phyloP scores from a whole-genome alignment of 2,797 vertebrate genomes.

The Chelmon rostratus region DNA sequence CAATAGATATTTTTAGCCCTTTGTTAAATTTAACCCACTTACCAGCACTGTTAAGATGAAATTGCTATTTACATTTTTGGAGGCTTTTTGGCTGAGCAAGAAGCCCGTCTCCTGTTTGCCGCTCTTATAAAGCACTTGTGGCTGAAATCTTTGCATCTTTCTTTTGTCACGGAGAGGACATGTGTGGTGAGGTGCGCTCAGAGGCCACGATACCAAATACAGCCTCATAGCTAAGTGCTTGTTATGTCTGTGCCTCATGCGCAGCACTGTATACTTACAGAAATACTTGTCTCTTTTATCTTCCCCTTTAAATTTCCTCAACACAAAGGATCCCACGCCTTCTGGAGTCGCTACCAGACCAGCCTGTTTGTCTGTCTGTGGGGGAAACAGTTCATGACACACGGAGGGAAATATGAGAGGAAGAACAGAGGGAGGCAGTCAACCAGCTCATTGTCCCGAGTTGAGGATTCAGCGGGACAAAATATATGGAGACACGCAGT shows the following conservation, averaged over 20 bases:
- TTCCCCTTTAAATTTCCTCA: constrained; percentile 51
- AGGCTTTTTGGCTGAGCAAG: constrained; percentile 14
- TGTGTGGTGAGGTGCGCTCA: constrained; percentile 54
- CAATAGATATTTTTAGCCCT: constrained; percentile 78
- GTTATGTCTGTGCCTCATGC: constrained; percentile 65
- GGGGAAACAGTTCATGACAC: constrained; percentile 69
- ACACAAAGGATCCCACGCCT: constrained; percentile 63
- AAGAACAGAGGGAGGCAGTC: constrained; percentile 66
- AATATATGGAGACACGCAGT: constrained; percentile 57
- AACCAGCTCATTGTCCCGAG: constrained; percentile 72
- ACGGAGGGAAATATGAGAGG: constrained; percentile 64
- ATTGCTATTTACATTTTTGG: constrained; percentile 54
- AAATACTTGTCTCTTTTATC: constrained; percentile 55
- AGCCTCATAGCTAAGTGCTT: constrained; percentile 48
- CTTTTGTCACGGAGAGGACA: constrained; percentile 36
- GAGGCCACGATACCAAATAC: constrained; percentile 46
- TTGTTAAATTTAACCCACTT: constrained; percentile 70
- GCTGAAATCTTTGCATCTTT: constrained; percentile 36
- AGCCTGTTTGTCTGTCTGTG: constrained; percentile 68
- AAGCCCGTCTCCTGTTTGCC: neutral
- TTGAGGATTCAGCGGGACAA: constrained; percentile 62
- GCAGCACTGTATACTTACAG: constrained; percentile 55
- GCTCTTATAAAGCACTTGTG: constrained; percentile 43
- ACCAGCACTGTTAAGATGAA: constrained; percentile 38
- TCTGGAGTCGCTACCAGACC: constrained; percentile 48